These are phyloP conservation scores for Telmatherina bonti DNA, from an alignment of 2,797 vertebrate species.

Conservation along the genomic window DNA sequence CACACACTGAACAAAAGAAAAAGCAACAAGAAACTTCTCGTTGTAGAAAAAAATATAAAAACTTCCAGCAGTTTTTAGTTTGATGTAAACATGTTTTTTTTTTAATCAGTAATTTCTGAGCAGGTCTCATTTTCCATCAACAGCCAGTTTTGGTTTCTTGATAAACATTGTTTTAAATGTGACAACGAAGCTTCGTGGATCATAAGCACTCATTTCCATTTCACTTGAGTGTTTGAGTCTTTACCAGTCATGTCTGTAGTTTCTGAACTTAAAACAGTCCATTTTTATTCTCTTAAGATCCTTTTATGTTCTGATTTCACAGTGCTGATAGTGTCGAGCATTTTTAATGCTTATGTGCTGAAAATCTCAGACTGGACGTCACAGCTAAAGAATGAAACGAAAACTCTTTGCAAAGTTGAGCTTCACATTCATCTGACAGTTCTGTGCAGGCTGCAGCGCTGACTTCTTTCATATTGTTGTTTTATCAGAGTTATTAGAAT, in stretches of 20 bases:
- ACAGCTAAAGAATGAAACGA: neutral
- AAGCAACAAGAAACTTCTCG: neutral
- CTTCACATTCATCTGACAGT: no score
- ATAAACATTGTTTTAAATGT: neutral
- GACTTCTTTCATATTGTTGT: neutral
- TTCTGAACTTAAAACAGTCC: neutral
- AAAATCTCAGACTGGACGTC: neutral
- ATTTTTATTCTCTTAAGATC: neutral
- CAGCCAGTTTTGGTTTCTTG: neutral
- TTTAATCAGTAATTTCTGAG: no score
- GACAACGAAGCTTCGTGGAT: neutral
- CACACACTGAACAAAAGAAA: no score
- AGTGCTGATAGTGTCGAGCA: neutral
- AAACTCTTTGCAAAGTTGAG: slow-evolving; percentile 10
- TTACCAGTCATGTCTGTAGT: neutral
- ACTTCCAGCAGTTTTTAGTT: no score
- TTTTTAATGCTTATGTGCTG: neutral
- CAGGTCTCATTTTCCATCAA: neutral
- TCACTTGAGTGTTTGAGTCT: no score
- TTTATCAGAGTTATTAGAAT: neutral
- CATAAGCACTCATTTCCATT: neutral
- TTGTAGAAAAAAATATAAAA: neutral
- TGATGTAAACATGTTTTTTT: no score
- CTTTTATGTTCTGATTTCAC: neutral
- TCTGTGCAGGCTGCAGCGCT: no score